Evolutionary conservation across 1,140 invertebrate genomes (phyloP).

Genomic region (Dermatophagoides farinae): DNA sequence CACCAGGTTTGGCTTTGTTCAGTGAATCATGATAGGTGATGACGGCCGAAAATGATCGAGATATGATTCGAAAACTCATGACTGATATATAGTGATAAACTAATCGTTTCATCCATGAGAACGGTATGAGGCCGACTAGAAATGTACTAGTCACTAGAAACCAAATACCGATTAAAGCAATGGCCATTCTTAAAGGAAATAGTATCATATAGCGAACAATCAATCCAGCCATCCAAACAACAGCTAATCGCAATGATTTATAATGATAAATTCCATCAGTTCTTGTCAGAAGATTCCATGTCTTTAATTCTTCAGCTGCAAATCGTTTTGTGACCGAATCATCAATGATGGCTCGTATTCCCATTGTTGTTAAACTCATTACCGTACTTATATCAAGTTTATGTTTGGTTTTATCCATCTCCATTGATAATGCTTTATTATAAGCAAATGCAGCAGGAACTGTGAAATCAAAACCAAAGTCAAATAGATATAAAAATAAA

Average conservation of each 20-base stretch:
- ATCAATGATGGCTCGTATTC: slow-evolving; percentile 55
- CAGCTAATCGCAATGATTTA: slow-evolving; percentile 60
- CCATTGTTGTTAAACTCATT: slow-evolving; percentile 14
- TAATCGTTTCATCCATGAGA: slow-evolving; percentile 22
- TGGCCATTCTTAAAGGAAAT: slow-evolving; percentile 43
- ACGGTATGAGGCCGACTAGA: slow-evolving; percentile 50
- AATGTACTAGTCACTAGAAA: slow-evolving; percentile 47
- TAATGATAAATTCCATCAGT: slow-evolving; percentile 78
- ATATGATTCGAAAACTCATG: slow-evolving; percentile 46
- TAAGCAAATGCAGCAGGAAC: not conserved
- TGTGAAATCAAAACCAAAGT: not conserved
- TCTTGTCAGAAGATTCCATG: slow-evolving; percentile 80
- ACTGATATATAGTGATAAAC: not conserved
- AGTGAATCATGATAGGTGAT: slow-evolving; percentile 66
- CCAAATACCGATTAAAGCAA: slow-evolving; percentile 19
- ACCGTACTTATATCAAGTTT: slow-evolving; percentile 16
- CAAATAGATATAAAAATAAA: not conserved
- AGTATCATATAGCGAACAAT: slow-evolving; percentile 65
- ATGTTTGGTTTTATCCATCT: not conserved
- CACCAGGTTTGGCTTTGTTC: slow-evolving; percentile 47
- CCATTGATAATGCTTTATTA: not conserved
- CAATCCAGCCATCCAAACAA: slow-evolving; percentile 79
- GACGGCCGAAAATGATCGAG: slow-evolving; percentile 63
- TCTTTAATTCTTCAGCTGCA: slow-evolving; percentile 54
- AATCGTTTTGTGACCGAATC: slow-evolving; percentile 86